Evolutionary conservation across 2,797 vertebrate genomes (phyloP).

Genomic region (Trematomus bernacchii): DNA sequence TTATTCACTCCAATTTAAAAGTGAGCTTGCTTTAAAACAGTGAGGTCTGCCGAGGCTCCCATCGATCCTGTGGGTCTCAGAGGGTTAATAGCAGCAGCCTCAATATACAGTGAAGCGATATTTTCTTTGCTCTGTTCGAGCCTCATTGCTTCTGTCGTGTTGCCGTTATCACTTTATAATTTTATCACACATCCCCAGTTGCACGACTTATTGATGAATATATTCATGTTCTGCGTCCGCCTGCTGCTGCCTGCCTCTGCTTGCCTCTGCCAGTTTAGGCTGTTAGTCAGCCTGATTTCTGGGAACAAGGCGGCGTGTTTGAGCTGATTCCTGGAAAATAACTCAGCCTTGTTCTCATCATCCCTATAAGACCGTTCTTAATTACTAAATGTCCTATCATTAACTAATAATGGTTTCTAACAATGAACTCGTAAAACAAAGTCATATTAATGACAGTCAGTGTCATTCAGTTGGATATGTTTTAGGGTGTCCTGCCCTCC

Average conservation of each 20-base stretch:
- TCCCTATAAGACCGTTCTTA: slow-evolving; percentile 13
- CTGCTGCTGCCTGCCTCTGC: slow-evolving; percentile 37
- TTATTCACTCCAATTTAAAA: too few species aligned
- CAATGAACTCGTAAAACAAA: neutral
- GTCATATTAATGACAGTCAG: neutral
- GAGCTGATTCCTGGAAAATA: slow-evolving; percentile 34
- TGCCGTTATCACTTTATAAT: slow-evolving; percentile 39
- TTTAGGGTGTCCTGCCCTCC: neutral
- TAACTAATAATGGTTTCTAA: neutral
- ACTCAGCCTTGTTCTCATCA: slow-evolving; percentile 21
- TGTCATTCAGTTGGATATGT: slow-evolving; percentile 5
- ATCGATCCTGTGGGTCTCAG: too few species aligned
- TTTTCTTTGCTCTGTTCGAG: neutral
- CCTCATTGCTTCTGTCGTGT: slow-evolving; percentile 12
- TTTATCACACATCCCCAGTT: slow-evolving; percentile 29
- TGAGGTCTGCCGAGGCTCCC: too few species aligned
- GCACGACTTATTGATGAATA: slow-evolving; percentile 51
- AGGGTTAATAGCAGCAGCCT: neutral
- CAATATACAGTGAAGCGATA: neutral
- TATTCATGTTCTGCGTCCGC: slow-evolving; percentile 40
- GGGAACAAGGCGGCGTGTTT: slow-evolving; percentile 20
- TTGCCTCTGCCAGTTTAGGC: slow-evolving; percentile 17
- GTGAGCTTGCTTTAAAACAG: too few species aligned
- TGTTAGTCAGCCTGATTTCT: slow-evolving; percentile 48
- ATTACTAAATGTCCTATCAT: slow-evolving; percentile 22